Percentiles rank a stretch among this genome's conserved stretches.
Conservation (phyloP, 2,113 vertebrate genomes). For the Notothenia coriiceps region DNA sequence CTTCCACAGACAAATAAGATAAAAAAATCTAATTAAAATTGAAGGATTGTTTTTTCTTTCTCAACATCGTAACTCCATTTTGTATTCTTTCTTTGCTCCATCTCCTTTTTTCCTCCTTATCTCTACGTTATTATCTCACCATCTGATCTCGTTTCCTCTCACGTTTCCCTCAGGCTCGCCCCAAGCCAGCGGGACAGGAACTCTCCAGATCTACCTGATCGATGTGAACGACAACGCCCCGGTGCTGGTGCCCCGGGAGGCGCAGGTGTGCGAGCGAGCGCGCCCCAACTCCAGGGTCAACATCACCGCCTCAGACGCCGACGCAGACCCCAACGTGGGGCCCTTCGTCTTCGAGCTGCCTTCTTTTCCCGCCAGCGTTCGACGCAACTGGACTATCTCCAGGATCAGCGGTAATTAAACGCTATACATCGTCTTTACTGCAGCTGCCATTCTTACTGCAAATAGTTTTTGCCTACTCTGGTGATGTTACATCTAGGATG, state of each 20-base stretch:
- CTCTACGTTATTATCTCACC: conserved; percentile 5
- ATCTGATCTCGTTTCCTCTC: conserved; percentile 27
- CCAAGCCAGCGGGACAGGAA: conserved; percentile 94
- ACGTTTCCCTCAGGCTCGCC: conserved; percentile 84
- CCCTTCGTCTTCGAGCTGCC: conserved; percentile 98
- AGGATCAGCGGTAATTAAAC: conserved; percentile 89
- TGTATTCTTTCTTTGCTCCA: background rate
- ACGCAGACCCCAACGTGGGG: conserved; percentile 92
- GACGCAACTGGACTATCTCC: conserved; percentile 96
- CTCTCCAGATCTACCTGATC: conserved; percentile 95
- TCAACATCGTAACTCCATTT: conserved; percentile 7
- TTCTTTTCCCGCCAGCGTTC: conserved; percentile 87
- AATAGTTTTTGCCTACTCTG: background rate
- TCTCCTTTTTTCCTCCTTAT: conserved; percentile 40
- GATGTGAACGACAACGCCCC: conserved; percentile 98
- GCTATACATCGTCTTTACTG: conserved; percentile 2
- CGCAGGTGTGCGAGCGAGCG: conserved; percentile 93
- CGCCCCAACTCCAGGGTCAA: conserved; percentile 90
- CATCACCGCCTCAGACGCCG: conserved; percentile 94
- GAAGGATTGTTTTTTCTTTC: conserved; percentile 39
- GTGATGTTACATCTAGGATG: conserved; percentile 6
- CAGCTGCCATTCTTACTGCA: background rate
- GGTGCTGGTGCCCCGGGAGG: conserved; percentile 91
- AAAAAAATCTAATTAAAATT: conserved; percentile 12
- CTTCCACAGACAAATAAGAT: conserved; percentile 28